These are phyloP conservation scores for Mercenaria mercenaria DNA, from an alignment of 1,140 invertebrate genomes.

Conservation along the genomic window DNA sequence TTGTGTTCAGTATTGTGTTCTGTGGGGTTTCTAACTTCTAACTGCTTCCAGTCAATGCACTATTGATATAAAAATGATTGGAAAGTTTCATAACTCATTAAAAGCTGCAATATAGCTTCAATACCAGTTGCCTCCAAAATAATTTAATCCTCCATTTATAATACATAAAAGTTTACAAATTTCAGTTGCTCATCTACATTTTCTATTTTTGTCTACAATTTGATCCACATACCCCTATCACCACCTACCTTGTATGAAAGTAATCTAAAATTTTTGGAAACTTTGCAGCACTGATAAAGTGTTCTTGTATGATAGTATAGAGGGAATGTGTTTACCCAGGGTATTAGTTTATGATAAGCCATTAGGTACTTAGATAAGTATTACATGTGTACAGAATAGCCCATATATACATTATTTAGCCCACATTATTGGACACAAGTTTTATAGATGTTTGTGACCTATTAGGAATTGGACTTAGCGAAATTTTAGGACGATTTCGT, in stretches of 20 bases:
- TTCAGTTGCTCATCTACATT: too few species aligned
- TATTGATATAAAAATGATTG: too few species aligned
- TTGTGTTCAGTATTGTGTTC: too few species aligned
- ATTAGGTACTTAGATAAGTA: constrained; percentile 58
- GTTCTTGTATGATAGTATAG: constrained; percentile 38
- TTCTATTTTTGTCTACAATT: not conserved
- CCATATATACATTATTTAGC: not conserved
- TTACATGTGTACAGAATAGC: constrained; percentile 19
- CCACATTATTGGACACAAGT: not conserved
- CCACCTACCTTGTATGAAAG: not conserved
- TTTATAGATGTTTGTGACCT: constrained; percentile 24
- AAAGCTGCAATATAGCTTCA: too few species aligned
- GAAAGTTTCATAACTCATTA: too few species aligned
- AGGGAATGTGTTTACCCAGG: constrained; percentile 41
- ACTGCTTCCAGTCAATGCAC: too few species aligned
- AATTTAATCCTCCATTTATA: too few species aligned
- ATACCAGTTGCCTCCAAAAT: too few species aligned
- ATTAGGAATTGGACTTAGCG: not conserved
- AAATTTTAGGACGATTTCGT: not conserved
- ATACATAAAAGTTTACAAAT: too few species aligned
- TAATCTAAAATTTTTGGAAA: constrained; percentile 40
- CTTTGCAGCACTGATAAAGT: constrained; percentile 21
- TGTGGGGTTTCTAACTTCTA: too few species aligned
- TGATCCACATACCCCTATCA: not conserved
- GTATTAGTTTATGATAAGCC: constrained; percentile 64